phyloP scores from a whole-genome alignment of 2,797 vertebrate genomes.

The Falco columbarius region DNA sequence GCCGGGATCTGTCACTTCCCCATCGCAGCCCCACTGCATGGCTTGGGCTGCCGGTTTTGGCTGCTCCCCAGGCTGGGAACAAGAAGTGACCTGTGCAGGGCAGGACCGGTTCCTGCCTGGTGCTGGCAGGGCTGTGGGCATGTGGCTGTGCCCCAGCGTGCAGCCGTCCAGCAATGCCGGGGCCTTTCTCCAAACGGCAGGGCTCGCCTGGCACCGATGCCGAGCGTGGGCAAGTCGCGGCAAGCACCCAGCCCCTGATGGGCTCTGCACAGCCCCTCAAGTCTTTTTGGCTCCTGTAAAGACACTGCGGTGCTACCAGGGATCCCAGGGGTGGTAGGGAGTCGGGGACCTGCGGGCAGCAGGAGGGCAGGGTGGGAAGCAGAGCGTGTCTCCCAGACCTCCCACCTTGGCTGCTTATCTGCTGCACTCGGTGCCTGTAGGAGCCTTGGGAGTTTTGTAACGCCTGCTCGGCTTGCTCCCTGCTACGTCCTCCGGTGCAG shows the following conservation, averaged over 20 bases:
- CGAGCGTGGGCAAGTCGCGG: background rate
- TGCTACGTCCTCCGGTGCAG: background rate
- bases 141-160: background rate
- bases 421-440: rapidly evolving
- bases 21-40: rapidly evolving
- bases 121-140: background rate
- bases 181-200: background rate
- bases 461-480: background rate
- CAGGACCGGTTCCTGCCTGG: background rate
- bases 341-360: background rate
- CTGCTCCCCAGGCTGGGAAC: background rate
- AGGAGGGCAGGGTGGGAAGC: background rate
- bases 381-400: background rate
- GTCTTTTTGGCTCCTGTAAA: too few relatives aligned
- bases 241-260: rapidly evolving
- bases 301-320: background rate
- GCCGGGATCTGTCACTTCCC: rapidly evolving
- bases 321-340: background rate
- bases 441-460: background rate
- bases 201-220: background rate
- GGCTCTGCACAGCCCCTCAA: background rate
- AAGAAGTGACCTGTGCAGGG: background rate
- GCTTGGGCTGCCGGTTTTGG: rapidly evolving
- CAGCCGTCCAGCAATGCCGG: background rate
- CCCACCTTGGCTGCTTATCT: rapidly evolving